Evolutionary conservation across 2,797 vertebrate species (phyloP), one percentile per base, ranked within the genome.

Genomic region (Hoplostethus atlanticus): DNA sequence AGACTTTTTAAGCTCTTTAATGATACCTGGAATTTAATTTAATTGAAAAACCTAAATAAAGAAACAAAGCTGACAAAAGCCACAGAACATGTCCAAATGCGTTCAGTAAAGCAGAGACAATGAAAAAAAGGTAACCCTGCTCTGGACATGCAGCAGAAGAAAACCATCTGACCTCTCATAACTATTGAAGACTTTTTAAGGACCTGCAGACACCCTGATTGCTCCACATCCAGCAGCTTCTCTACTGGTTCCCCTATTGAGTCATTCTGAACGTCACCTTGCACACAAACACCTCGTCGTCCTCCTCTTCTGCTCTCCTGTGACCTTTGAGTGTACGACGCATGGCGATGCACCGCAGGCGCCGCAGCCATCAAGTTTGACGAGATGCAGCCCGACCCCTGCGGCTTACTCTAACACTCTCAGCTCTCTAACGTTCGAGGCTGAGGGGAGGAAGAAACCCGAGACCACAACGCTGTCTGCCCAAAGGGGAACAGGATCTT

Each of bases 211-310:
- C 21, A 21, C 21, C 21, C 21, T 21, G 21, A 21, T 21, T 21
- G 21, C 21, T 21, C 21, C 21, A 21, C 21, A 21, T 21, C 21
- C n/a, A n/a, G n/a, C n/a, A n/a, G n/a, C n/a, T n/a, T 21, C 21
- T 21, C 21, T 21, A 21, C 21, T 1, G 21, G 21, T 21, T 21
- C 21, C 21, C 21, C 21, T 21, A 21, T 21, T 58, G 17, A 11
- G 17, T 6, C 6, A 2, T 21, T 28, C 6, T 12, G 15, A 51
- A 55, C 15, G 46, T 91, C 88, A 94, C 94, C 92, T 92, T 86
- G 81, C 72, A 60, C 64, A 89, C 83, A 84, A 94, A 94, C 77
- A 93, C 89, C 0, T 93, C 91, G 21, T 93, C 84, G 0, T 91
- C 91, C 51, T 91, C 90, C 80, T 93, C 89, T 11, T 62, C 79